Evolutionary conservation across 2,888 invertebrate genomes (phyloP).

Genomic region (Pollenia labialis): DNA sequence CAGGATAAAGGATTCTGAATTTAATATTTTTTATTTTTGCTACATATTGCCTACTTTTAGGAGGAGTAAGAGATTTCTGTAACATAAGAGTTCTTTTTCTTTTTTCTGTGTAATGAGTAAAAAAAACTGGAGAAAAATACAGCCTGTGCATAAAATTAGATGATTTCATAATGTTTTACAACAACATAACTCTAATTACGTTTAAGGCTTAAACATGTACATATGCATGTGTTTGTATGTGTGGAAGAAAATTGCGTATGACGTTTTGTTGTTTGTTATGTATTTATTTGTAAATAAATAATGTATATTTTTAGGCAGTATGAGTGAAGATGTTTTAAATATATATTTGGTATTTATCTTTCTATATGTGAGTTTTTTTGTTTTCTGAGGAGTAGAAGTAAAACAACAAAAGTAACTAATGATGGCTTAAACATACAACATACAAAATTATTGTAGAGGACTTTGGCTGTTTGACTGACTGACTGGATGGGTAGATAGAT

Average conservation of each 20-base stretch:
- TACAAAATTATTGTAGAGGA: constrained; percentile 10
- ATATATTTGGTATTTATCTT: constrained; percentile 51
- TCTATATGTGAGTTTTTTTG: constrained; percentile 7
- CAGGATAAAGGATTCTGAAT: constrained; percentile 15
- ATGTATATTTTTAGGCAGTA: constrained; percentile 61
- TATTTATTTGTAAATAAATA: constrained; percentile 62
- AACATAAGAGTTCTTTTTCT: constrained; percentile 51
- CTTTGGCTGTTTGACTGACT: constrained; percentile 41
- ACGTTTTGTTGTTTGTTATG: constrained; percentile 49
- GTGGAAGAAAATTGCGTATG: constrained; percentile 71
- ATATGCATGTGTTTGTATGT: background rate
- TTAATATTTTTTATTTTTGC: constrained; percentile 38
- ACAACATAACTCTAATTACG: constrained; percentile 68
- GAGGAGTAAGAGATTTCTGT: constrained; percentile 55
- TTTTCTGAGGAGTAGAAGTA: constrained; percentile 28
- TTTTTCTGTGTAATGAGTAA: background rate
- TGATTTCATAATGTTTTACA: constrained; percentile 70
- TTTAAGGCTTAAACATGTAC: constrained; percentile 65
- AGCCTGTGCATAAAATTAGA: constrained; percentile 75
- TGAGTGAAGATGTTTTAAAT: constrained; percentile 47
- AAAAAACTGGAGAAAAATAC: constrained; percentile 35
- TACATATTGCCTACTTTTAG: constrained; percentile 56
- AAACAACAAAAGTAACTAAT: constrained; percentile 74
- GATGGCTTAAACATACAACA: constrained; percentile 68
- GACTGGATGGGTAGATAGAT: background rate